phyloP scores from a whole-genome alignment of 2,888 invertebrate species.

The Proisotoma minuta region DNA sequence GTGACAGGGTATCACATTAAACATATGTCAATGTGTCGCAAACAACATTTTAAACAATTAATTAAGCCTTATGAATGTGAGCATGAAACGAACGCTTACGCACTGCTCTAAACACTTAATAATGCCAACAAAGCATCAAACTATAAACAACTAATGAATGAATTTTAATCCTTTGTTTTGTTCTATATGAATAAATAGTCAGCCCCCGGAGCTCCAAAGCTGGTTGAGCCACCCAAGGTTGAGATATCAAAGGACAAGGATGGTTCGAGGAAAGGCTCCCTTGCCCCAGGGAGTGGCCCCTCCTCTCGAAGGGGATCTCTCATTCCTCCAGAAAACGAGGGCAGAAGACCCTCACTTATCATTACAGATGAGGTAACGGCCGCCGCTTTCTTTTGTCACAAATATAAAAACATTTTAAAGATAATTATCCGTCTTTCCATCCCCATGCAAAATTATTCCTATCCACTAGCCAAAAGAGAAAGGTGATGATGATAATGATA shows the following conservation, averaged over 20 bases:
- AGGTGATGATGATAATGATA: not conserved
- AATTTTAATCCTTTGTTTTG: too few relatives aligned
- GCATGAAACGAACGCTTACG: too few relatives aligned
- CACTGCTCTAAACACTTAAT: too few relatives aligned
- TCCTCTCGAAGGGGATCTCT: conserved; percentile 76
- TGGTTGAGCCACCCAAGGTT: conserved; percentile 54
- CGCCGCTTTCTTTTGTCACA: not conserved
- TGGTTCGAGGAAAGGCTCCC: conserved; percentile 63
- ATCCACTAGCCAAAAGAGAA: too few relatives aligned
- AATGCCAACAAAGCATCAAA: too few relatives aligned
- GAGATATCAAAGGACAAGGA: conserved; percentile 77
- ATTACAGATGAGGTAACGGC: conserved; percentile 84
- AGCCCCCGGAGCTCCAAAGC: conserved; percentile 43
- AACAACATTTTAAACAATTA: too few relatives aligned
- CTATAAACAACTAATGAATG: too few relatives aligned
- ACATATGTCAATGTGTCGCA: too few relatives aligned
- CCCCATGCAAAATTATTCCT: too few relatives aligned
- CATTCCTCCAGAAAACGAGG: conserved; percentile 80
- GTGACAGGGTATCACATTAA: too few relatives aligned
- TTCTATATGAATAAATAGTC: conserved; percentile 21
- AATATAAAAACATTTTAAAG: not conserved
- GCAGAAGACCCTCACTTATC: conserved; percentile 80
- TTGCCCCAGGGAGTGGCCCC: conserved; percentile 62
- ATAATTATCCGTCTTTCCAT: too few relatives aligned
- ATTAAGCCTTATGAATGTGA: too few relatives aligned